Percentiles rank a stretch among this genome's conserved stretches.
These are phyloP conservation scores for Cerceris ruficornis DNA, from an alignment of 2,888 invertebrate species.

Conservation along the genomic window DNA sequence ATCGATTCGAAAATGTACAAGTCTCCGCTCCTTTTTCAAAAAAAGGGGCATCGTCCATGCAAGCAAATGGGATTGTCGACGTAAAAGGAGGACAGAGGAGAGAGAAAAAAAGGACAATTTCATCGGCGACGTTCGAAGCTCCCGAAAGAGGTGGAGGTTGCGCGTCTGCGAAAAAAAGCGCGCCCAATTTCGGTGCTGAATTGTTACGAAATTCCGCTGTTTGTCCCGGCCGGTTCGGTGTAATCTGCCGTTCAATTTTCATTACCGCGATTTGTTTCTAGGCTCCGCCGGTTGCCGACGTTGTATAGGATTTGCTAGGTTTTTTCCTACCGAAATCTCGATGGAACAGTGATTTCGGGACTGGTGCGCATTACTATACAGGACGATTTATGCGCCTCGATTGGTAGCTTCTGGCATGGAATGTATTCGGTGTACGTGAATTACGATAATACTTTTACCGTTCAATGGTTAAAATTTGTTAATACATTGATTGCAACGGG, in stretches of 20 bases:
- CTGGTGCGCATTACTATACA: too few species aligned
- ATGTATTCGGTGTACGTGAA: too few species aligned
- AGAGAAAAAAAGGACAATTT: slow-evolving; percentile 39
- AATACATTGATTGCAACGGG: too few species aligned
- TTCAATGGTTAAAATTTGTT: too few species aligned
- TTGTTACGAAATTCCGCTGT: slow-evolving; percentile 54
- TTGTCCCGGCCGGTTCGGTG: slow-evolving; percentile 46
- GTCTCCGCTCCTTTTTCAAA: slow-evolving; percentile 45
- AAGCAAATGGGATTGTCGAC: slow-evolving; percentile 49
- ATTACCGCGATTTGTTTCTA: slow-evolving; percentile 62
- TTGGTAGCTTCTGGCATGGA: too few species aligned
- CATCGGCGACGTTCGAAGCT: slow-evolving; percentile 60
- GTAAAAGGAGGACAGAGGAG: slow-evolving; percentile 26
- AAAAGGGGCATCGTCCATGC: slow-evolving; percentile 53
- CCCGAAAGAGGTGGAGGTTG: slow-evolving; percentile 44
- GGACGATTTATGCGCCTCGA: too few species aligned
- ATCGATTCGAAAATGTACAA: slow-evolving; percentile 50
- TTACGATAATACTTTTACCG: too few species aligned
- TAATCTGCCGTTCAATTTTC: slow-evolving; percentile 63
- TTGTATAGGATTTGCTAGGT: not conserved
- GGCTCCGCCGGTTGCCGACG: slow-evolving; percentile 41
- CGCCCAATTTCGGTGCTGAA: slow-evolving; percentile 59
- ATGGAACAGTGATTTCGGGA: not conserved
- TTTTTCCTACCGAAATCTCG: not conserved
- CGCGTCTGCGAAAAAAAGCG: slow-evolving; percentile 46